These are phyloP conservation scores for Rynchops niger DNA, from an alignment of 2,113 vertebrate genomes.

Conservation along the genomic window DNA sequence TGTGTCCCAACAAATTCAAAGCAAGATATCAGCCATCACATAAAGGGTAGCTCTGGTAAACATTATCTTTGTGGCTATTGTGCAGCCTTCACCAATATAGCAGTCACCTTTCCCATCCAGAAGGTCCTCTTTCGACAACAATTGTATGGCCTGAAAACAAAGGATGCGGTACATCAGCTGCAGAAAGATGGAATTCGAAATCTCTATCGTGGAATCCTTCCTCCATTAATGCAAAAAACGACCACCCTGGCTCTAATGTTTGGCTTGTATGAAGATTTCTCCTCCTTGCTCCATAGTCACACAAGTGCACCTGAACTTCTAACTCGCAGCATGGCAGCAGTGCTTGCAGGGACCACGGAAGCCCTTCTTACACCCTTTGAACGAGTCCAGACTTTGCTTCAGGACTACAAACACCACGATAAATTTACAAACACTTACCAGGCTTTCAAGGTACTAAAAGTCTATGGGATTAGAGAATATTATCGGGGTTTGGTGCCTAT, in stretches of 20 bases:
- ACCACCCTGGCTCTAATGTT: conserved; percentile 91
- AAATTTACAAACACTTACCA: conserved; percentile 92
- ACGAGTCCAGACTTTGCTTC: conserved; percentile 89
- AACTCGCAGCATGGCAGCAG: conserved; percentile 82
- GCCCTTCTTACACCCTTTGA: conserved; percentile 87
- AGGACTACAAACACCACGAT: conserved; percentile 88
- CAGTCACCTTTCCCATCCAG: conserved; percentile 89
- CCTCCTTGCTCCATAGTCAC: conserved; percentile 76
- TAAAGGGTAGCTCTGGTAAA: conserved; percentile 73
- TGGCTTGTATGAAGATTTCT: conserved; percentile 90
- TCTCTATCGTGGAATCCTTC: conserved; percentile 88
- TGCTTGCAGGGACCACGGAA: conserved; percentile 86
- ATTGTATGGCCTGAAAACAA: conserved; percentile 82
- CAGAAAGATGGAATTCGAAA: conserved; percentile 84
- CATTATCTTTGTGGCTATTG: conserved; percentile 88
- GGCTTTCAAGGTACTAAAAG: conserved; percentile 83
- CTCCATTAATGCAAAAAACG: conserved; percentile 88
- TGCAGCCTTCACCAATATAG: conserved; percentile 89
- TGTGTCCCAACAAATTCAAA: conserved; percentile 68
- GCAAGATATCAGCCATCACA: conserved; percentile 51
- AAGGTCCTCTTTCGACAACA: conserved; percentile 92
- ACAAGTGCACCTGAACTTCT: conserved; percentile 75
- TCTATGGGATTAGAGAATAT: conserved; percentile 85
- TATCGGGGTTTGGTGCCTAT: conserved; percentile 89
- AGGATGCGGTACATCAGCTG: conserved; percentile 82